phyloP scores from a whole-genome alignment of 2,888 invertebrate genomes.

The Phlogophora meticulosa region DNA sequence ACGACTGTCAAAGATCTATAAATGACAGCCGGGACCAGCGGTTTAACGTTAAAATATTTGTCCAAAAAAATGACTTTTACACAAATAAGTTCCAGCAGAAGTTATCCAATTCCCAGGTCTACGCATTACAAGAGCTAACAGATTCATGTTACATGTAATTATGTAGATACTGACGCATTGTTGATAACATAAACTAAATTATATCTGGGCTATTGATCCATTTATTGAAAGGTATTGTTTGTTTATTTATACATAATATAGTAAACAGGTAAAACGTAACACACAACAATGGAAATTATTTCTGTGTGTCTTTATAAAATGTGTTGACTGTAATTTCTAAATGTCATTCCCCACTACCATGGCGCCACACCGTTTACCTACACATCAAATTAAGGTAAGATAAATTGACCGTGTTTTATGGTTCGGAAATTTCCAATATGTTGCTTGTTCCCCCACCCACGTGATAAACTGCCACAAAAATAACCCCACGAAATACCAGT shows the following conservation, averaged over 20 bases:
- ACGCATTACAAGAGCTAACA: too few species aligned
- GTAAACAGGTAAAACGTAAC: constrained; percentile 17
- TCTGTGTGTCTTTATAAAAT: not conserved
- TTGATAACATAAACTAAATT: not conserved
- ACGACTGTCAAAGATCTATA: too few species aligned
- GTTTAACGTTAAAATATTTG: too few species aligned
- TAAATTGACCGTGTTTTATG: constrained; percentile 73
- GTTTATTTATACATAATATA: constrained; percentile 8
- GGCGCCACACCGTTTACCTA: not conserved
- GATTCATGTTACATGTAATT: too few species aligned
- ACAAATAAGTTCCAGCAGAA: too few species aligned
- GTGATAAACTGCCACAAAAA: constrained; percentile 66
- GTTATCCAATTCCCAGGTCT: too few species aligned
- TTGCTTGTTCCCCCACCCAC: constrained; percentile 64
- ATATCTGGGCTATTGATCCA: not conserved
- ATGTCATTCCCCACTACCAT: not conserved
- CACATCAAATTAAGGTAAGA: constrained; percentile 61
- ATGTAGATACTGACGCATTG: not conserved
- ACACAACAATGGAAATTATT: not conserved
- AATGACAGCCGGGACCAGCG: too few species aligned
- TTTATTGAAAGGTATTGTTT: not conserved
- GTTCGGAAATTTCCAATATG: constrained; percentile 74
- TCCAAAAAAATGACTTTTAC: too few species aligned
- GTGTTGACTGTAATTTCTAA: too few species aligned
- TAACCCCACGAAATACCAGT: constrained; percentile 42